Evolutionary conservation across 1,140 invertebrate genomes (phyloP), one percentile per base, ranked within the genome.

Genomic region (Diabrotica virgifera): DNA sequence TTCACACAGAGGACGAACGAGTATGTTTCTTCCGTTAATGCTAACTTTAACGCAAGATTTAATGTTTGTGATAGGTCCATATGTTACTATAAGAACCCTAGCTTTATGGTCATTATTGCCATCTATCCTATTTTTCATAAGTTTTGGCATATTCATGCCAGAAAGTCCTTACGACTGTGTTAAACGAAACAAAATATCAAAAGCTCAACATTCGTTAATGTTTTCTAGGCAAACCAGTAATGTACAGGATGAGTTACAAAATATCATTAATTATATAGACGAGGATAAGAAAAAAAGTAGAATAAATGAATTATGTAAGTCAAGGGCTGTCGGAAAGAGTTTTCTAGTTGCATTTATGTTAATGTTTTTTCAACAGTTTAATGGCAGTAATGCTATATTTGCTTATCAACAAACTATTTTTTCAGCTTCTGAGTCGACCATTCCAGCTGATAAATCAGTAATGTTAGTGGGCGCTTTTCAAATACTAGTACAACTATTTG

Each of bases 301-400:
- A 11, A 14, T 60, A 7, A 12, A 35, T 5, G 59, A 60, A 6
- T 35, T 51, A 7, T 40, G 5, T 7, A 50, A 10, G 12, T 55
- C 52, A 53, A 62, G 13, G 36, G 24, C 35, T 6, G 24, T 36
- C 13, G 12, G 14, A 11, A 52, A 54, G 13, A 46, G 35, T 5
- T 53, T 62, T n/a, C 3, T 62, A 13, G 37, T 86, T 90, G 50
- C 87, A 85, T 0, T 88, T 61, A 83, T 85, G 0, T 78, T 94
- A 50, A 87, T 90, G 62, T 77, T 84, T 59, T 87, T 90, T 76
- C 90, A 91, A 71, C 90, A 91, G 76, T 80, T 93, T 9, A 88
- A 86, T 3, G 92, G 92, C 11, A 90, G 90, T 71, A 93, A 92
- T 76, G 88, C 89, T 2, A 87, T 95, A 4, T 83, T 93, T n/a